These are phyloP conservation scores for Aeoliscus strigatus DNA, from an alignment of 2,797 vertebrate species.

Conservation along the genomic window DNA sequence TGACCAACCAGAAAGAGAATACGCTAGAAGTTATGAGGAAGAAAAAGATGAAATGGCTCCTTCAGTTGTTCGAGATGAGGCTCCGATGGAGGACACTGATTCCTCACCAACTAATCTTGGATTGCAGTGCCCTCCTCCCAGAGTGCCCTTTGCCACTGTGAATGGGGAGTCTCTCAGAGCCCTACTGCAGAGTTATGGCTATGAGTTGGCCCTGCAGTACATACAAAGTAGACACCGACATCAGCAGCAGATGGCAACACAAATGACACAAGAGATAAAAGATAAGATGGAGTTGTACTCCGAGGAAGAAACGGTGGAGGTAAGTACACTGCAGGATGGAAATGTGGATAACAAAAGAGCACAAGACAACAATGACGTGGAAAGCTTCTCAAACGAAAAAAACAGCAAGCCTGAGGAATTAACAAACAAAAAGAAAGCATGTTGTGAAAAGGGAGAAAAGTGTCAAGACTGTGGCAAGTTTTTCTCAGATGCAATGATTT, in stretches of 20 bases:
- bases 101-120: conserved; percentile 59
- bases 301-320: conserved; percentile 25
- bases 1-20: conserved; percentile 76
- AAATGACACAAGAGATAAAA: conserved; percentile 40
- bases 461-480: conserved; percentile 90
- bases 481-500: conserved; percentile 94
- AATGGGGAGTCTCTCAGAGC: conserved; percentile 87
- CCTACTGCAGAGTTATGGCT: conserved; percentile 94
- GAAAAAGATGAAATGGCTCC: conserved; percentile 59
- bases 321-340: conserved; percentile 26
- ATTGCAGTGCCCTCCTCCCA: conserved; percentile 83
- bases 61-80: conserved; percentile 38
- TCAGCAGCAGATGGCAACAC: conserved; percentile 80
- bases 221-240: conserved; percentile 94
- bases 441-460: conserved; percentile 71
- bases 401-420: conserved; percentile 28
- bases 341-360: conserved; percentile 19
- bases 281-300: conserved; percentile 36
- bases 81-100: conserved; percentile 41
- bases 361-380: conserved; percentile 13
- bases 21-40: conserved; percentile 55
- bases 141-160: conserved; percentile 88
- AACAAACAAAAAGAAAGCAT: conserved; percentile 38
- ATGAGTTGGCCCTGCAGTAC: conserved; percentile 96
- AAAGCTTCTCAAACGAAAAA: conserved; percentile 24